Evolutionary conservation across 2,797 vertebrate genomes (phyloP), one percentile per base, ranked within the genome.

Genomic region (Mus spretus): DNA sequence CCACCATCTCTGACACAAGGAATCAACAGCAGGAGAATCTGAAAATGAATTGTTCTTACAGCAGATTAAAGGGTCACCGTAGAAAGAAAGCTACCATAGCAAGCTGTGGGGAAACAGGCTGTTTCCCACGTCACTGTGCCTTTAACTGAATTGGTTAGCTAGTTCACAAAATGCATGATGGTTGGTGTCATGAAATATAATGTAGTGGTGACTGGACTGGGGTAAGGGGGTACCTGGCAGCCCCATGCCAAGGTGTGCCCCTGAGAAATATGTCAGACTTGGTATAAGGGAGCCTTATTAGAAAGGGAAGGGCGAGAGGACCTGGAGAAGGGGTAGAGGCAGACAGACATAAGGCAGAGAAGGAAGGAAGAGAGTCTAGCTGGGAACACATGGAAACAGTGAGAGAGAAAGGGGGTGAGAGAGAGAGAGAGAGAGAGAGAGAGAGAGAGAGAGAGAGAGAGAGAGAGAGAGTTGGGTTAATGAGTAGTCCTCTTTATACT

Each of bases 1-100:
- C 28, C 47, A 57, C 15, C 50, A 40, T 85, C 72, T 96, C 65
- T 90, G 59, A 91, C 22, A 50, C 47, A 90, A 85, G 53, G 57
- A n/a, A 40, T 83, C 67, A 72, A 77, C 74, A 61, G 53, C 31
- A 67, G 59, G 75, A 93, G 93, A 94, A 53, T 44, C 40, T 94
- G n/a, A 78, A 84, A 83, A 28, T 72, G 53, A 91, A 37, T 1
- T 89, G 31, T 82, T 59, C 93, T 93, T 93, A 67, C 84, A 89
- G 55, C 26, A 96, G 28, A 87, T 19, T 85, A 57, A 75, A 31
- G 63, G 31, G 19, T 67, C 72, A 70, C 31, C 22, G 9, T 2
- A 87, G 34, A 55, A 80, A 55, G 24, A 72, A 14, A 19, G 50
- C 34, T 17, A 72, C 17, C 12, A 10, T 1, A 72, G 47, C 47